Conservation (phyloP, 2,888 invertebrate genomes). For the Heliconius aoede region DNA sequence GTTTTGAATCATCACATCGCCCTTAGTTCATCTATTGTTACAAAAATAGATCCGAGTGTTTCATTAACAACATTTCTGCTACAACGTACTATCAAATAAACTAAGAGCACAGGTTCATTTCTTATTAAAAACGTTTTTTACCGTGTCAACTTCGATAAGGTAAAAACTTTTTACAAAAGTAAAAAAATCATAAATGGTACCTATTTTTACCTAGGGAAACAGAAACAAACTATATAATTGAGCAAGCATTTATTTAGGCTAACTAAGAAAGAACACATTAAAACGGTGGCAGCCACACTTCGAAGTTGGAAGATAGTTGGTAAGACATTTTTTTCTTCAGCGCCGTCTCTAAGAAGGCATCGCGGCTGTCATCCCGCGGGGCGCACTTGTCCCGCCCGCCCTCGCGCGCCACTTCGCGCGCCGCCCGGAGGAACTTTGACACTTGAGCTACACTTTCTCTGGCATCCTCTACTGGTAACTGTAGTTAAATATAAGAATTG, state of each 20-base stretch:
- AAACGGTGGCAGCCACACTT: conserved; percentile 84
- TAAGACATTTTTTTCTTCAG: conserved; percentile 83
- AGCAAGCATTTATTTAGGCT: conserved; percentile 54
- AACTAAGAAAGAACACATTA: conserved; percentile 74
- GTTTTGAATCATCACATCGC: not conserved
- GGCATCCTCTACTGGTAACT: conserved; percentile 72
- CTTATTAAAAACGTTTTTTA: too few relatives aligned
- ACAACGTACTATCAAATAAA: too few relatives aligned
- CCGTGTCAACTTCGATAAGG: too few relatives aligned
- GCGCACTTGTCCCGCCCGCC: conserved; percentile 64
- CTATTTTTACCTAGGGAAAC: not conserved
- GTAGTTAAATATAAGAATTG: conserved; percentile 50
- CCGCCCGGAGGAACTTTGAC: conserved; percentile 71
- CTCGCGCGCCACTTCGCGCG: conserved; percentile 73
- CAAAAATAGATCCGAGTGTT: too few relatives aligned
- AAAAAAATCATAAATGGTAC: not conserved
- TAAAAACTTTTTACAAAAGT: too few relatives aligned
- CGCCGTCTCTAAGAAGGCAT: conserved; percentile 75
- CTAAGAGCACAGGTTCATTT: too few relatives aligned
- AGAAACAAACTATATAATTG: conserved; percentile 24
- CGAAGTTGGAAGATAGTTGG: conserved; percentile 66
- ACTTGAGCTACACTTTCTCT: conserved; percentile 78
- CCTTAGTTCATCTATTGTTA: too few relatives aligned
- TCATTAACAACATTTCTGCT: too few relatives aligned
- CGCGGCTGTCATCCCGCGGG: conserved; percentile 72